Conservation (phyloP, 2,888 invertebrate genomes). For the Phengaris alcon region DNA sequence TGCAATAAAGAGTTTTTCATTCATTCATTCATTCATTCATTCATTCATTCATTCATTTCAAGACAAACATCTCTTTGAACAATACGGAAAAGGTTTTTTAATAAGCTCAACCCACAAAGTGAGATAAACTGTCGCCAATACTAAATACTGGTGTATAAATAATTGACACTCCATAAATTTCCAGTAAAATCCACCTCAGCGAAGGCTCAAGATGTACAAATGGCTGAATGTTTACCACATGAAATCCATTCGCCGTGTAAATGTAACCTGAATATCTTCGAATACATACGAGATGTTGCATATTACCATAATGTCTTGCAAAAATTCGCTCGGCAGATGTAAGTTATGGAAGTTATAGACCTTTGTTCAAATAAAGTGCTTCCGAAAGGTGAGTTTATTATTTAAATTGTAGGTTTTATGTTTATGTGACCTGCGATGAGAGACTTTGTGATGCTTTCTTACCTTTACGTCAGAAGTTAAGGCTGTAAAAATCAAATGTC, state of each 20-base stretch:
- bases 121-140: neutral
- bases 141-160: constrained; percentile 2
- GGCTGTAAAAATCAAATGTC: no score
- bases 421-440: neutral
- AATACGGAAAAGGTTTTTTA: no score
- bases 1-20: no score
- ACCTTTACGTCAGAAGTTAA: no score
- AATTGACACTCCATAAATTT: constrained; percentile 24
- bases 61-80: neutral
- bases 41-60: no score
- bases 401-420: constrained; percentile 17
- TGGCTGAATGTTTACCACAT: constrained; percentile 32
- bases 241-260: constrained; percentile 32
- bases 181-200: constrained; percentile 29
- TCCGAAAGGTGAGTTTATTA: constrained; percentile 21
- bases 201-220: constrained; percentile 31
- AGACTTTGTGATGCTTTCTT: no score
- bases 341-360: constrained; percentile 29
- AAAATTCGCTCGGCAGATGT: constrained; percentile 31
- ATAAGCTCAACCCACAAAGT: neutral
- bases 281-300: constrained; percentile 31
- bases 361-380: constrained; percentile 28
- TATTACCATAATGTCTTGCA: constrained; percentile 33
- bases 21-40: no score
- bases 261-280: constrained; percentile 32